A percentile compares a stretch with the other conserved stretches of the same genome.
Conservation (phyloP, 2,113 vertebrate genomes). For the Euleptes europaea region DNA sequence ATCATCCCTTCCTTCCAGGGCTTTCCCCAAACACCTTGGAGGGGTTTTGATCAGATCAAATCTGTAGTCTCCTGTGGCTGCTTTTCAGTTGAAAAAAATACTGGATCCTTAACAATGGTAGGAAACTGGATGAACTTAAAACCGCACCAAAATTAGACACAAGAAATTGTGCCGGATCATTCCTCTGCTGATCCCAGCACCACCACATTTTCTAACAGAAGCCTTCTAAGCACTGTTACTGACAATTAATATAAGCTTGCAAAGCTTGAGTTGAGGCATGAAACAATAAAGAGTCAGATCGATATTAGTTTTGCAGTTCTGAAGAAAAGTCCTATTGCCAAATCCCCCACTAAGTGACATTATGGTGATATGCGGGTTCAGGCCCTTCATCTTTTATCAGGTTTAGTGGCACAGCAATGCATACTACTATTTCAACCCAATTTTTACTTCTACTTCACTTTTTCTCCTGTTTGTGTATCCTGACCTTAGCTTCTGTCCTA, state of each 20-base stretch:
- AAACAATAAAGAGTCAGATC: not conserved
- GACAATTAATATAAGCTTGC: not conserved
- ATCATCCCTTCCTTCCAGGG: not conserved
- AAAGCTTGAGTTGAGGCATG: not conserved
- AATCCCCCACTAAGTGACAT: not conserved
- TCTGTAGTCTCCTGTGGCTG: not conserved
- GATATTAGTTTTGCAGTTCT: not conserved
- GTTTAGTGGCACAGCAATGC: not conserved
- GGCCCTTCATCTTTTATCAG: not conserved
- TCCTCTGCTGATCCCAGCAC: not conserved
- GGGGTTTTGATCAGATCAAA: not conserved
- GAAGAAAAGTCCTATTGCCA: no score
- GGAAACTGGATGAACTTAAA: not conserved
- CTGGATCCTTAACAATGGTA: not conserved
- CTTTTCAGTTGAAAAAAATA: not conserved
- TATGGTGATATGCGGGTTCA: not conserved
- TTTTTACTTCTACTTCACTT: not conserved
- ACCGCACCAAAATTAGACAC: not conserved
- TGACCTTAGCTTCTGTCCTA: slow-evolving; percentile 48
- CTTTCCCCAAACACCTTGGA: no score
- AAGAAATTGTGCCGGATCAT: not conserved
- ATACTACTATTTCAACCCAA: not conserved
- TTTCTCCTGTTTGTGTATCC: slow-evolving; percentile 29
- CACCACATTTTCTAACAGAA: not conserved
- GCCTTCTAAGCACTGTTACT: not conserved